A percentile compares a stretch with the other conserved stretches of the same genome.
These are phyloP conservation scores for Colossoma macropomum DNA, from an alignment of 2,113 vertebrate species.

Conservation along the genomic window DNA sequence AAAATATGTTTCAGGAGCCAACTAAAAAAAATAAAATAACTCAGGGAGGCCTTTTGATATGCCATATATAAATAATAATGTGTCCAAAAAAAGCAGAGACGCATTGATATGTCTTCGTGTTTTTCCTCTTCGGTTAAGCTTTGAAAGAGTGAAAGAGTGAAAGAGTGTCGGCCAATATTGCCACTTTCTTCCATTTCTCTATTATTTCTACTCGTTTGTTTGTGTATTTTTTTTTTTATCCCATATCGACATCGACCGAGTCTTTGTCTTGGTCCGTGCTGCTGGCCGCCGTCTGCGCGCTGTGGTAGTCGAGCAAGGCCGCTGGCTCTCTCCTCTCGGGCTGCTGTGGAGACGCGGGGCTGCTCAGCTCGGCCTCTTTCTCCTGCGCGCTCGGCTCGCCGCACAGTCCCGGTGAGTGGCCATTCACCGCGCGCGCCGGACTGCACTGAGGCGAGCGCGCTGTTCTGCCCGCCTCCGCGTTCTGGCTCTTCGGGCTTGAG, in stretches of 20 bases:
- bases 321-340: slow-evolving; percentile 75
- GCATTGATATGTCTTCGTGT: slow-evolving; percentile 57
- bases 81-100: neutral
- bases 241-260: slow-evolving; percentile 88
- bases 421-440: too few relatives aligned
- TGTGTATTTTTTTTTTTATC: slow-evolving; percentile 71
- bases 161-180: slow-evolving; percentile 58
- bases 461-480: slow-evolving; percentile 64
- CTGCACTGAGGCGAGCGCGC: slow-evolving; percentile 65
- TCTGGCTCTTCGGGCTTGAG: slow-evolving; percentile 59
- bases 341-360: slow-evolving; percentile 69
- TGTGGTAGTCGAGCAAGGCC: slow-evolving; percentile 70
- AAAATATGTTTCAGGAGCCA: neutral
- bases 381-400: slow-evolving; percentile 62
- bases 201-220: slow-evolving; percentile 49
- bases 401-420: too few relatives aligned
- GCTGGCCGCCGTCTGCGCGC: slow-evolving; percentile 67
- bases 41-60: neutral
- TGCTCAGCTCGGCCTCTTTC: slow-evolving; percentile 60
- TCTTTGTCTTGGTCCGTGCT: slow-evolving; percentile 77
- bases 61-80: slow-evolving; percentile 13
- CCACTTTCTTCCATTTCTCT: slow-evolving; percentile 55
- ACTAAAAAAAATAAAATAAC: neutral
- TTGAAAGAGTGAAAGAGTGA: slow-evolving; percentile 40
- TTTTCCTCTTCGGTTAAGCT: slow-evolving; percentile 57